Percentiles rank a stretch among this genome's conserved stretches.
phyloP scores from a whole-genome alignment of 2,113 vertebrate species.

The Colinus virginianus region DNA sequence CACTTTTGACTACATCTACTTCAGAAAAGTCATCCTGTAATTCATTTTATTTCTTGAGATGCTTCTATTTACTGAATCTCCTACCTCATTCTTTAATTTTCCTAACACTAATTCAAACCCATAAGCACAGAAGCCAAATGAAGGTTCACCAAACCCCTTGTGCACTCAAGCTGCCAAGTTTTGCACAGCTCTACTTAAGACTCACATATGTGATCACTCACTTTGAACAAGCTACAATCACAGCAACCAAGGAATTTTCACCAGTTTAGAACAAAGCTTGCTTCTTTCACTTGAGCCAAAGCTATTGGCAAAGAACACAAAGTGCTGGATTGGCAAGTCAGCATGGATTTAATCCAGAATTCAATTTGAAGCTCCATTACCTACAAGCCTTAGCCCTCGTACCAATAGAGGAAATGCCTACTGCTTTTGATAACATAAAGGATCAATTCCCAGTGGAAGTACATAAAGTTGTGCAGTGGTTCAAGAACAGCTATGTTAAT shows the following conservation, averaged over 20 bases:
- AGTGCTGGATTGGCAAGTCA: constrained; percentile 54
- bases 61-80: not conserved
- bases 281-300: constrained; percentile 65
- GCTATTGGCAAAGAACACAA: constrained; percentile 58
- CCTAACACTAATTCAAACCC: constrained; percentile 48
- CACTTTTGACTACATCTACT: not conserved
- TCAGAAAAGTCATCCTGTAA: not conserved
- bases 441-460: constrained; percentile 39
- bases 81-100: constrained; percentile 60
- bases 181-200: constrained; percentile 69
- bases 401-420: constrained; percentile 69
- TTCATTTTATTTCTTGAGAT: not conserved
- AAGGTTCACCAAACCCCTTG: constrained; percentile 72
- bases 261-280: constrained; percentile 74
- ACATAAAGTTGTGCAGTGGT: constrained; percentile 42
- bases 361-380: constrained; percentile 79
- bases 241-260: constrained; percentile 71
- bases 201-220: constrained; percentile 65
- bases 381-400: constrained; percentile 72
- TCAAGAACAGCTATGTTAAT: constrained; percentile 43
- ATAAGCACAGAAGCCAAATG: constrained; percentile 60
- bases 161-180: constrained; percentile 71
- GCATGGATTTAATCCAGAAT: constrained; percentile 74
- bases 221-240: constrained; percentile 73
- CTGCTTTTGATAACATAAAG: constrained; percentile 73